Conservation (phyloP, 2,113 vertebrate species). For the Osmerus eperlanus region DNA sequence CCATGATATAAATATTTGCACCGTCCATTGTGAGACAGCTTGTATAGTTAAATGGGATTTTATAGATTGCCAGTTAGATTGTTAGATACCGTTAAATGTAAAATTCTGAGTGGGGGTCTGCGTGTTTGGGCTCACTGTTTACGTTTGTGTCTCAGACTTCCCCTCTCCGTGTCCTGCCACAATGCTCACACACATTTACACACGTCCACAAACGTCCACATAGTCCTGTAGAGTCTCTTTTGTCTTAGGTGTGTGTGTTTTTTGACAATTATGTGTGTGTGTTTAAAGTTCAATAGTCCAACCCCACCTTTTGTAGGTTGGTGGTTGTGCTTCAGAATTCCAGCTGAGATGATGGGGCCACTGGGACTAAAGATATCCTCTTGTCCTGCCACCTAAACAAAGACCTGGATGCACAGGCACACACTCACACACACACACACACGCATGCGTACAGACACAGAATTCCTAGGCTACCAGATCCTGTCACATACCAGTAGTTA, state of each 20-base stretch:
- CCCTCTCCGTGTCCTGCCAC: conserved; percentile 53
- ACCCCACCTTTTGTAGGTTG: background rate
- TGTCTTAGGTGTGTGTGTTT: conserved; percentile 14
- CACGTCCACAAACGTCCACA: conserved; percentile 18
- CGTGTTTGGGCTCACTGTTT: conserved; percentile 56
- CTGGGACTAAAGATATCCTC: background rate
- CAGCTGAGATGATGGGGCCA: background rate
- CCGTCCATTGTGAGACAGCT: conserved; percentile 57
- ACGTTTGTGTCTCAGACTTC: conserved; percentile 52
- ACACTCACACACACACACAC: too few relatives aligned
- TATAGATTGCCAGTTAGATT: conserved; percentile 9
- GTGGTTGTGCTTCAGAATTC: background rate
- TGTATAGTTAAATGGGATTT: conserved; percentile 12
- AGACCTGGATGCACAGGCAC: too few relatives aligned
- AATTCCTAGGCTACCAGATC: too few relatives aligned
- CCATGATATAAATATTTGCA: conserved; percentile 57
- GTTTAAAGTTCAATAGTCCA: too few relatives aligned
- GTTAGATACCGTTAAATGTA: conserved; percentile 43
- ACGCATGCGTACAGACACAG: too few relatives aligned
- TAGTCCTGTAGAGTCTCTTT: conserved; percentile 16
- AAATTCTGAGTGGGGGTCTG: conserved; percentile 51
- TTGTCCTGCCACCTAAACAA: too few relatives aligned
- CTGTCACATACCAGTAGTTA: too few relatives aligned
- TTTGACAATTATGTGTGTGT: too few relatives aligned
- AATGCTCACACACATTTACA: conserved; percentile 17